Base-by-base conservation (phyloP, 2,113 vertebrate genomes). In the Gallinago undulata region DNA sequence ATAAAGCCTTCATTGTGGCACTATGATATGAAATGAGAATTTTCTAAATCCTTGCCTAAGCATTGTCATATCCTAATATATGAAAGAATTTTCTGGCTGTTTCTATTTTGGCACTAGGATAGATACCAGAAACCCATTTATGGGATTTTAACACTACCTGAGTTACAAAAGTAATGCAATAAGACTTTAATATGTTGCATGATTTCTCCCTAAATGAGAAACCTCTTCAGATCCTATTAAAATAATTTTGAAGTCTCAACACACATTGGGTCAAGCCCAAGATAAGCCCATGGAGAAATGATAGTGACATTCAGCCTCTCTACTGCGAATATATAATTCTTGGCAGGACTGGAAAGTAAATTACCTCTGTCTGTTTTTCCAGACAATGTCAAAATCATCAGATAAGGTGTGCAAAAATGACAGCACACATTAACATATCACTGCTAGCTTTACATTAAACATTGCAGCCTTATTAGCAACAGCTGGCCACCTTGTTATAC, bases 381-480 rank as follows among this genome's bases (percentile, higher is more conserved):
- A 91, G 69, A 89, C 73, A 76, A 73, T 43, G 78, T 76, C 87
- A 94, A 91, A 95, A 74, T 79, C 37, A 87, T 41, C 84, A 93
- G 66, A 83, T 91, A 87, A 76, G 13, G 45, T 83, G 70, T 91
- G 57, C 48, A 77, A 87, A 53, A 79, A 60, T 73, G 74, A 80
- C 74, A 93, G 37, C 33, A 45, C 6, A 15, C 82, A 87, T 90
- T 91, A 73, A 53, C 39, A 69, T 43, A 79, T 72, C 78, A 53
- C 39, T 39, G 17, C 53, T 69, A 83, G 39, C 66, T 62, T 85
- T 69, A 74, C 41, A 80, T 60, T 76, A 69, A 83, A 69, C 70
- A 57, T 53, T 89, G 45, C 81, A 87, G n/a, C 39, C 74, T 85
- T 87, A 80, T 90, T 82, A 90, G 35, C 57, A 91, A 73, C 78